These are phyloP conservation scores for Zaprionus camerounensis DNA, from an alignment of 1,140 invertebrate genomes.

Conservation along the genomic window DNA sequence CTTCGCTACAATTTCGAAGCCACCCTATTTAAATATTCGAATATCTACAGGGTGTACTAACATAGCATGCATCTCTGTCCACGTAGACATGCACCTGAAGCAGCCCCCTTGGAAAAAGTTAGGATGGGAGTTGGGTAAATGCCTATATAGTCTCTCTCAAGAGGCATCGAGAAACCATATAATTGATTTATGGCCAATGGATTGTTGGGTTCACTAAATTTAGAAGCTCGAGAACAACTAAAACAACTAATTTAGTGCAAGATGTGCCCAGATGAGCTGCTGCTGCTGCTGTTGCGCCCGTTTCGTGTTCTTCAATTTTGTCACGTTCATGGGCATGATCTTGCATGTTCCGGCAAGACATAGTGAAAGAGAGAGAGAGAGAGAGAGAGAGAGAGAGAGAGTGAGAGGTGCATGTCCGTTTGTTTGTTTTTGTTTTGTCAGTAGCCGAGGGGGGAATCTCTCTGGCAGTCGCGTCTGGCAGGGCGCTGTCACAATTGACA, in stretches of 20 bases:
- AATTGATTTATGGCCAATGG: constrained; percentile 82
- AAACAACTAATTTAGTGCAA: constrained; percentile 80
- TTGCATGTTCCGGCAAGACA: constrained; percentile 1
- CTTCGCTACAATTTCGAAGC: background rate
- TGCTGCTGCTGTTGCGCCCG: constrained; percentile 7
- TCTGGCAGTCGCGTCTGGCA: constrained; percentile 39
- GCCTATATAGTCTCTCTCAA: constrained; percentile 40
- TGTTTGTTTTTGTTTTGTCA: constrained; percentile 66
- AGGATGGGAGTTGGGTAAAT: constrained; percentile 2
- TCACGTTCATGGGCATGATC: constrained; percentile 78
- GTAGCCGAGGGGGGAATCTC: constrained; percentile 26
- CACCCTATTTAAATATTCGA: background rate
- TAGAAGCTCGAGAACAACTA: constrained; percentile 60
- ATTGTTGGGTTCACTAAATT: constrained; percentile 68
- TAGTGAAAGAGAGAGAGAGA: no score
- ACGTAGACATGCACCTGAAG: constrained; percentile 60
- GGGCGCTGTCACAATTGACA: constrained; percentile 78
- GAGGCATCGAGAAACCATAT: constrained; percentile 56
- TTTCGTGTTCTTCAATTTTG: constrained; percentile 75
- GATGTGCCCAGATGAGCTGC: constrained; percentile 17
- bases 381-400: background rate
- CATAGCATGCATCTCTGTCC: constrained; percentile 1
- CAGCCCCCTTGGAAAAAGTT: constrained; percentile 20
- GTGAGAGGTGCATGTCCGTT: constrained; percentile 59
- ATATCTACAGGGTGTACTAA: constrained; percentile 11